Conservation (phyloP, 2,113 vertebrate genomes). For the Chamaetylas fuelleborni region DNA sequence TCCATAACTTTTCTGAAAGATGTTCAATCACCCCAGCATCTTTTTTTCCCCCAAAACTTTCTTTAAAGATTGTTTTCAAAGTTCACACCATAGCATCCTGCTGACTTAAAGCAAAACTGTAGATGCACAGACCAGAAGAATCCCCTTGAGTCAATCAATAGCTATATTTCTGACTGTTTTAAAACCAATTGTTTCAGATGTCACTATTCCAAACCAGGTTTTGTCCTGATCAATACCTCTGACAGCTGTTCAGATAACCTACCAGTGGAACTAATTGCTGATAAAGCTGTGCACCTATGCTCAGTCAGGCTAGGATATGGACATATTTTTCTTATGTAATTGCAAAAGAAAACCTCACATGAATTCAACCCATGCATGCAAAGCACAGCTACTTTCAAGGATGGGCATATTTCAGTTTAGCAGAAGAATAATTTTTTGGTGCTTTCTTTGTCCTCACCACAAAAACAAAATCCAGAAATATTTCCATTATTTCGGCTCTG, state of each 20-base stretch:
- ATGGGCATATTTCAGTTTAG: background rate
- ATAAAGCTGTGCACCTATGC: background rate
- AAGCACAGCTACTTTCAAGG: background rate
- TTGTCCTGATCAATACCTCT: conserved; percentile 53
- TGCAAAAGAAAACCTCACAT: background rate
- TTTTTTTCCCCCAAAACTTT: background rate
- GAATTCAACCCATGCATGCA: background rate
- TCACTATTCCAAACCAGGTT: conserved; percentile 35
- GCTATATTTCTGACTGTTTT: conserved; percentile 43
- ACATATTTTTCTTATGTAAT: background rate
- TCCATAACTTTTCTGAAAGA: background rate
- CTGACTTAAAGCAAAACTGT: conserved; percentile 29
- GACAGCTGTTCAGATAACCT: conserved; percentile 45
- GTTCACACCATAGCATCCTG: background rate
- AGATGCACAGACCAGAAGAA: conserved; percentile 11
- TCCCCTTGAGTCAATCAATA: conserved; percentile 43
- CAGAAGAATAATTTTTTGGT: background rate
- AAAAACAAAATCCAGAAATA: background rate
- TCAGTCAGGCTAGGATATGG: background rate
- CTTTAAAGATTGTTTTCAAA: background rate
- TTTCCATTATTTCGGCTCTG: background rate
- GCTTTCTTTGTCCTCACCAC: background rate
- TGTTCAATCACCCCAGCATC: background rate
- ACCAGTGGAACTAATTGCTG: conserved; percentile 56
- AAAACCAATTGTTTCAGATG: conserved; percentile 56